Evolutionary conservation across 2,888 invertebrate genomes (phyloP), one percentile per base, ranked within the genome.

Genomic region (Deilephila porcellus): DNA sequence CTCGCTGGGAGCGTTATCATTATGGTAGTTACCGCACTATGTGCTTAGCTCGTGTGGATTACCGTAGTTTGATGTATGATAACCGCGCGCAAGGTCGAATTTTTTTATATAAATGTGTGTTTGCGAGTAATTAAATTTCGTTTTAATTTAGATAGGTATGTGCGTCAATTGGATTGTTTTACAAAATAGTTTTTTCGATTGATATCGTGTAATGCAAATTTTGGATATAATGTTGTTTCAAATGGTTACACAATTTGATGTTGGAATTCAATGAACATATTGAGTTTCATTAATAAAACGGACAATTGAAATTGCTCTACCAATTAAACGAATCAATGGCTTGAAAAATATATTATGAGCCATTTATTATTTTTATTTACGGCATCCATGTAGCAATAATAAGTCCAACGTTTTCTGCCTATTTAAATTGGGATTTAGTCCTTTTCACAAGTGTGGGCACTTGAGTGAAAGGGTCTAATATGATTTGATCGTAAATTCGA

Each of bases 21-120:
- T 67, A 67, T 52, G 67, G 82, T 74, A 84, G 83, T 88, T 88
- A 87, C 88, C 88, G 37, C 72, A 86, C 76, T 80, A 80, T 85
- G 83, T 83, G 84, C 83, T 81, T 84, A 86, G 79, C 70, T 76
- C 81, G 76, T 76, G 78, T 80, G 82, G 81, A 84, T 83, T 84
- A 75, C 70, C 67, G 71, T 74, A 85, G 82, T 83, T 82, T 82
- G 81, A 79, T 82, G 82, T 72, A 76, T 83, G 81, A 84, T 86
- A 84, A 80, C 82, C 79, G 80, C 76, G 74, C 76, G 78, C 82
- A 85, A 85, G 82, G 83, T 78, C 81, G 74, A 71, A 67, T 74
- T 71, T 75, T 79, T 56, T n/a, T 45, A 79, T 80, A 79, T 81
- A 76, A 37, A 64, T 64, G 56, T 17, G 19, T 56, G 71, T n/a